Conservation (phyloP, 2,888 invertebrate genomes). For the Volucella bombylans region DNA sequence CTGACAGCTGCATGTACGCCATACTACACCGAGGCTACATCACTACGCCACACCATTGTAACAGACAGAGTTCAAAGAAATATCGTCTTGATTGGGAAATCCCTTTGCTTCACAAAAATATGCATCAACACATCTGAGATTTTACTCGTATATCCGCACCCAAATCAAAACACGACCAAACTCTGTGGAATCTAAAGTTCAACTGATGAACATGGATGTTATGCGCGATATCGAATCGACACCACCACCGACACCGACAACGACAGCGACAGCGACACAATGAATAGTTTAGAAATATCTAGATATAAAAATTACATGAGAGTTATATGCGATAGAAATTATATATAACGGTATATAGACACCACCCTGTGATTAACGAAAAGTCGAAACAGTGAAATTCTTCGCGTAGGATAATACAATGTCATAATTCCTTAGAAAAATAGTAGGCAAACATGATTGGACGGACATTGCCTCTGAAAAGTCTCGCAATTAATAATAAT, state of each 20-base stretch:
- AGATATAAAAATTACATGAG: constrained; percentile 66
- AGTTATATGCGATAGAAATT: background rate
- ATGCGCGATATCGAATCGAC: constrained; percentile 2
- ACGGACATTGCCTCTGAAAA: no score
- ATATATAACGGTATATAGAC: background rate
- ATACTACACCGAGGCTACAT: constrained; percentile 17
- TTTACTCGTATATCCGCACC: constrained; percentile 43
- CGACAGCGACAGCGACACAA: background rate
- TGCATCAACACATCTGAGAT: constrained; percentile 17
- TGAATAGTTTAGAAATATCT: constrained; percentile 36
- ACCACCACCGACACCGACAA: constrained; percentile 3
- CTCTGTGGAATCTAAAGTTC: constrained; percentile 73
- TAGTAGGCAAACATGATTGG: no score
- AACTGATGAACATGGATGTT: constrained; percentile 67
- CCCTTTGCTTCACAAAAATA: constrained; percentile 44
- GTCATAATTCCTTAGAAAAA: no score
- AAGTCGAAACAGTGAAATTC: background rate
- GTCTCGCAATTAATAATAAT: no score
- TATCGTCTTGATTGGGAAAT: constrained; percentile 70
- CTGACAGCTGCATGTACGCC: constrained; percentile 63
- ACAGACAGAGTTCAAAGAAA: constrained; percentile 51
- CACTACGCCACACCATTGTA: constrained; percentile 27
- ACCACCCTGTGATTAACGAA: background rate
- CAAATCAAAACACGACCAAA: constrained; percentile 58
- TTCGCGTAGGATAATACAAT: no score